These are phyloP conservation scores for Platynereis dumerilii DNA, from an alignment of 2,888 invertebrate species.

Conservation along the genomic window DNA sequence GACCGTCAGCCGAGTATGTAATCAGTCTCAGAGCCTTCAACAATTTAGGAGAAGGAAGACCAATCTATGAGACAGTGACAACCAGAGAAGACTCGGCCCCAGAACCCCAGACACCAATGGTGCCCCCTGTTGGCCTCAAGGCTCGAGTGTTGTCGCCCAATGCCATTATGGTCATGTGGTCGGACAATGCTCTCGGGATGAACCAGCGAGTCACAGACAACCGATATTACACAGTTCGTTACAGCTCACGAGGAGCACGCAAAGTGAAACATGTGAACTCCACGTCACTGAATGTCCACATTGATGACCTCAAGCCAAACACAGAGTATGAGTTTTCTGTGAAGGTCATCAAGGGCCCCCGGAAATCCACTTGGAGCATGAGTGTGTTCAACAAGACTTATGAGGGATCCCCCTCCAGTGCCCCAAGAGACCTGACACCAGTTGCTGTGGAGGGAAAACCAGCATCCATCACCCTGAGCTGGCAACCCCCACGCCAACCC, in stretches of 20 bases:
- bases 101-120: constrained; percentile 73
- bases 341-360: constrained; percentile 75
- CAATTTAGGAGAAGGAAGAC: constrained; percentile 86
- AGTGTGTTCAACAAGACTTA: constrained; percentile 87
- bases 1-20: constrained; percentile 91
- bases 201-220: constrained; percentile 86
- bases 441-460: constrained; percentile 73
- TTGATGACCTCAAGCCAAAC: constrained; percentile 68
- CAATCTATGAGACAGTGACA: constrained; percentile 88
- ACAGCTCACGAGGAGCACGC: constrained; percentile 56
- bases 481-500: constrained; percentile 88
- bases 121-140: constrained; percentile 83
- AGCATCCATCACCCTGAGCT: constrained; percentile 77
- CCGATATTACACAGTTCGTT: constrained; percentile 86
- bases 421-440: constrained; percentile 86
- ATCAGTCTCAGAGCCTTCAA: constrained; percentile 92
- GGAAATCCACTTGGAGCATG: constrained; percentile 95
- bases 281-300: constrained; percentile 85
- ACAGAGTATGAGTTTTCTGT: constrained; percentile 95
- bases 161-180: constrained; percentile 94
- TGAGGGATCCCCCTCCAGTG: constrained; percentile 80
- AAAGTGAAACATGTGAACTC: constrained; percentile 80
- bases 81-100: constrained; percentile 69
- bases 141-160: constrained; percentile 89
- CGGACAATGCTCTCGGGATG: constrained; percentile 83